Evolutionary conservation across 2,888 invertebrate species (phyloP), one percentile per base, ranked within the genome.

Genomic region (Andrena flavipes): DNA sequence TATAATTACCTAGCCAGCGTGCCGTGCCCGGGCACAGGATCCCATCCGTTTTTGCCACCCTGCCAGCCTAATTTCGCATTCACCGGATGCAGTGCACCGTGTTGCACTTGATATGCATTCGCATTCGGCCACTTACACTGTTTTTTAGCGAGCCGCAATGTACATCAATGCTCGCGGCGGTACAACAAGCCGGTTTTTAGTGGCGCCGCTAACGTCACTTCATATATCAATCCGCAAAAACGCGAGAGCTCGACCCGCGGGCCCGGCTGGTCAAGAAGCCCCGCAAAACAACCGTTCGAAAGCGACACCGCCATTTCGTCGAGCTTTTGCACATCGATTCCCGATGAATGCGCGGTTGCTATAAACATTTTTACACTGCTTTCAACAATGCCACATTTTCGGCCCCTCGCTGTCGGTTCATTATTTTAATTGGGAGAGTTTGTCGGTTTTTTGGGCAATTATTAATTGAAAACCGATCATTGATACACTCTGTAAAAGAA

Each of bases 161-260:
- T 80, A 71, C 76, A 80, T 84, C 78, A 51, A 85, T 85, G 81
- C 76, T 70, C 70, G 65, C 48, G 56, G 67, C 74, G 76, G 74
- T 81, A 67, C 68, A 60, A 71, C 68, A 60, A 60, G 56, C 29
- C 16, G 65, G 73, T 81, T 84, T 84, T 88, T 82, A 69, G 74
- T 33, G 23, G 42, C 20, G 8, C 60, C 72, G 60, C 68, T 79
- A 84, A 82, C 84, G 80, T 81, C 84, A 75, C 86, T 86, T 86
- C 84, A 80, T 86, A 86, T 81, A 84, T 88, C 87, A 84, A 76
- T 64, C 64, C 59, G 76, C 77, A 86, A 82, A 86, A 87, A 86
- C 80, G 49, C 4, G 76, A 59, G 72, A 76, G 76, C 73, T 78
- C 70, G 73, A 59, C 56, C 35, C 76, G 10, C 54, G 67, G 8